Base-by-base conservation (phyloP, 2,888 invertebrate genomes). In the Epinotia demarniana region DNA sequence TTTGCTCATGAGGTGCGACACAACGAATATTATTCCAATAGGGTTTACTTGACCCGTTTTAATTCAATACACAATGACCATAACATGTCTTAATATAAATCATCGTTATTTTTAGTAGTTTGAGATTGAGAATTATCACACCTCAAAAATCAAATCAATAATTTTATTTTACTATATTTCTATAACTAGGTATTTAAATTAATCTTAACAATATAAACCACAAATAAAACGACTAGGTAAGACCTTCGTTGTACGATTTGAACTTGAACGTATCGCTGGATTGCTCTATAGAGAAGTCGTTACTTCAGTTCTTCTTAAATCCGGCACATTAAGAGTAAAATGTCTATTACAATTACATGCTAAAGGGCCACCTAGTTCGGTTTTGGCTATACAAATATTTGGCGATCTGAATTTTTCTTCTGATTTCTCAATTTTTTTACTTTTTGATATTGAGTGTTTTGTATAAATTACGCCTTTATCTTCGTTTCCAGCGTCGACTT, bases 271-370 rank as follows among this genome's bases (percentile, higher is more conserved):
- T 72, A 66, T 58, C 64, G 63, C 55, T 58, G 62, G 13, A 68
- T 66, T 61, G 69, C 55, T 78, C 73, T 77, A 94, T 16, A 94
- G 84, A 85, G 89, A 90, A 77, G 93, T 94, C 60, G 92, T 89
- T 66, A 89, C 82, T 84, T 93, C 93, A 81, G 84, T 87, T 77
- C 85, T 89, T 77, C 85, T 89, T 72, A 92, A 86, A 83, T 90
- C 88, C 70, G 93, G 92, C 72, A 92, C 92, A 77, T 92, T 90
- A 49, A 93, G 82, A 71, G 90, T 91, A 79, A 93, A 93, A 86
- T 93, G 93, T 79, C 93, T 91, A 81, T 93, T 92, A 81, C 93
- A 93, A 80, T 87, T 90, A 81, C 93, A 93, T 78, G 87, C 87
- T 71, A 86, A 72, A n/a, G 88, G 86, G 68, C 92, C 91, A 46